These are phyloP conservation scores for Coleophora flavipennella DNA, from an alignment of 2,888 invertebrate genomes.

Conservation along the genomic window DNA sequence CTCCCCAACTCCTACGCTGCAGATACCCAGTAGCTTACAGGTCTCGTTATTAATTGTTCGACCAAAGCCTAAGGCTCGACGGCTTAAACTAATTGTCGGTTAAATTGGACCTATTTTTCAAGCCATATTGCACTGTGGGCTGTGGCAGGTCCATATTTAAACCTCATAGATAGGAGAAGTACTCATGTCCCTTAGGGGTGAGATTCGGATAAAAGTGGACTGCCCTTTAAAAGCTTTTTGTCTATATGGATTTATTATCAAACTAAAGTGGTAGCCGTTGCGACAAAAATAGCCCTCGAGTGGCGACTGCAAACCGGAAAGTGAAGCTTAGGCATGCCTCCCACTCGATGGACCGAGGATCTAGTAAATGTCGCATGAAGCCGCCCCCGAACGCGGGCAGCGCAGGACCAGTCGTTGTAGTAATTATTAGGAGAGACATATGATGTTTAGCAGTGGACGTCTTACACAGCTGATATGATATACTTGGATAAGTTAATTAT, in stretches of 20 bases:
- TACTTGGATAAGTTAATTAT: too few relatives aligned
- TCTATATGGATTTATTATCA: too few relatives aligned
- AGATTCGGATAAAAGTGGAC: not conserved
- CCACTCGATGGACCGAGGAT: too few relatives aligned
- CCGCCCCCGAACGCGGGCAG: too few relatives aligned
- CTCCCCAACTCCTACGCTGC: constrained; percentile 7
- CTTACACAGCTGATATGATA: not conserved
- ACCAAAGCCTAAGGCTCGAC: constrained; percentile 17
- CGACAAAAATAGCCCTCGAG: not conserved
- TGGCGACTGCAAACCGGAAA: too few relatives aligned
- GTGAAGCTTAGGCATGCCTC: too few relatives aligned
- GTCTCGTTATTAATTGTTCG: constrained; percentile 25
- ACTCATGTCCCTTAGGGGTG: not conserved
- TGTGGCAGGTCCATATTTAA: constrained; percentile 24
- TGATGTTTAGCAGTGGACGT: not conserved
- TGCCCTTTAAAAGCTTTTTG: not conserved
- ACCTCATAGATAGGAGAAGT: constrained; percentile 9
- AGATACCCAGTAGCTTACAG: constrained; percentile 19
- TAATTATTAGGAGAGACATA: not conserved
- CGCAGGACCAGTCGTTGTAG: too few relatives aligned
- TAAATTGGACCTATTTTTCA: constrained; percentile 26
- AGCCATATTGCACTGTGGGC: constrained; percentile 30
- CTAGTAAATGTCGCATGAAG: too few relatives aligned
- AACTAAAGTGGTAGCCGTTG: not conserved
- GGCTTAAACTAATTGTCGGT: constrained; percentile 28